Evolutionary conservation across 30 jellyfish, hydroid and myxozoan species (phyloP).

Genomic region (Sanderia malayensis): DNA sequence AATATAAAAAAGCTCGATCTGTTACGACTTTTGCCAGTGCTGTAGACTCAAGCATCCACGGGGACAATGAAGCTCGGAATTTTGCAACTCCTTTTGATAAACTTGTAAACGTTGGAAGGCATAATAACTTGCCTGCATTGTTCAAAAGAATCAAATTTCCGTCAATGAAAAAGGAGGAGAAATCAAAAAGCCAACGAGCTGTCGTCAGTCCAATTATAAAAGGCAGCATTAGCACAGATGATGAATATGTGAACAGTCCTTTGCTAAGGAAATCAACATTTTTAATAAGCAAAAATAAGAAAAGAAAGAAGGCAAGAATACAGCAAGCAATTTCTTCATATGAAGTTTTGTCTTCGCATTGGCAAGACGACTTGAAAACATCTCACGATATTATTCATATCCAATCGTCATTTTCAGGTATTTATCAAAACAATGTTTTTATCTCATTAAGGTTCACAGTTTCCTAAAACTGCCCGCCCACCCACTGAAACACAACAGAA

Average conservation of each 20-base stretch:
- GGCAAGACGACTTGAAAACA: not conserved
- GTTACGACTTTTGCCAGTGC: slow-evolving; percentile 76
- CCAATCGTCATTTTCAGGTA: not conserved
- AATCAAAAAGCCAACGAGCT: not conserved
- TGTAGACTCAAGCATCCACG: slow-evolving; percentile 52
- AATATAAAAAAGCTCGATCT: slow-evolving; percentile 43
- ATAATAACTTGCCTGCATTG: not conserved
- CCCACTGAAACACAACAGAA: no score
- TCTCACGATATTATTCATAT: no score
- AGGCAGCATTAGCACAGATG: not conserved
- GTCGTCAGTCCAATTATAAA: not conserved
- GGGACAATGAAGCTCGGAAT: slow-evolving; percentile 15
- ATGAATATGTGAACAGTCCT: not conserved
- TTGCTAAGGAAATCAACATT: not conserved
- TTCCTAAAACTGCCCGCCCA: no score
- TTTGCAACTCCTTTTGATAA: not conserved
- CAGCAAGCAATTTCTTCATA: not conserved
- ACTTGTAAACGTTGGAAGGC: not conserved
- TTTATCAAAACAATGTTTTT: no score
- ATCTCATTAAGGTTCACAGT: no score
- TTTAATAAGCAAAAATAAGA: no score
- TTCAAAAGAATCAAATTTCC: not conserved
- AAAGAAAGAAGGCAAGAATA: not conserved
- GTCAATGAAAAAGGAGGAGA: not conserved
- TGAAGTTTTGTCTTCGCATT: not conserved